phyloP scores from a whole-genome alignment of 2,888 invertebrate genomes.

The Venusia cambrica region DNA sequence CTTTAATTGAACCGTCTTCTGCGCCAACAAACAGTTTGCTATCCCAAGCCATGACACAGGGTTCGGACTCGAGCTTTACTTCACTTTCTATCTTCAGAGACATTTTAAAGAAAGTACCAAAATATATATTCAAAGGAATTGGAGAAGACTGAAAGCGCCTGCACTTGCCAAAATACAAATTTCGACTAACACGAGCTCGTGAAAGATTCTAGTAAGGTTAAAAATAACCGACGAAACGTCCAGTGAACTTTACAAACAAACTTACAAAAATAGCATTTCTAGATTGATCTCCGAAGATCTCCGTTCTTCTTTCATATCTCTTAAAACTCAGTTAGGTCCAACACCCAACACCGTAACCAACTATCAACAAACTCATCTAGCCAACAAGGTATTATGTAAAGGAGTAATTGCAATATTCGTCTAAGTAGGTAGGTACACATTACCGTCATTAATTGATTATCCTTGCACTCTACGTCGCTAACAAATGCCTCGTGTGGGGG shows the following conservation, averaged over 20 bases:
- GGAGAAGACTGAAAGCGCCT: conserved; percentile 26
- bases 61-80: conserved; percentile 57
- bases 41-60: conserved; percentile 62
- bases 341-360: no score
- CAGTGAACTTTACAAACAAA: conserved; percentile 43
- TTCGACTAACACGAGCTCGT: conserved; percentile 37
- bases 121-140: background rate
- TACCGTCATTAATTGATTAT: no score
- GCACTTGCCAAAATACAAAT: conserved; percentile 31
- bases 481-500: no score
- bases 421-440: no score
- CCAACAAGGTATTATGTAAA: no score
- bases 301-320: no score
- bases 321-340: no score
- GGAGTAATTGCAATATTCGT: no score
- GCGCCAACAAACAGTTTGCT: conserved; percentile 58
- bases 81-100: conserved; percentile 54
- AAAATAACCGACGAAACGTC: conserved; percentile 43
- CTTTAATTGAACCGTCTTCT: conserved; percentile 62
- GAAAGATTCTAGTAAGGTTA: conserved; percentile 28
- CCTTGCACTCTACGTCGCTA: no score
- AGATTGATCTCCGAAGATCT: conserved; percentile 35
- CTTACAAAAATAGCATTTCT: conserved; percentile 40
- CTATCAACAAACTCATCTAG: no score
- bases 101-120: no score